Percentiles rank a stretch among this genome's conserved stretches.
Conservation (phyloP, 2,113 vertebrate genomes). For the Acanthisitta chloris region DNA sequence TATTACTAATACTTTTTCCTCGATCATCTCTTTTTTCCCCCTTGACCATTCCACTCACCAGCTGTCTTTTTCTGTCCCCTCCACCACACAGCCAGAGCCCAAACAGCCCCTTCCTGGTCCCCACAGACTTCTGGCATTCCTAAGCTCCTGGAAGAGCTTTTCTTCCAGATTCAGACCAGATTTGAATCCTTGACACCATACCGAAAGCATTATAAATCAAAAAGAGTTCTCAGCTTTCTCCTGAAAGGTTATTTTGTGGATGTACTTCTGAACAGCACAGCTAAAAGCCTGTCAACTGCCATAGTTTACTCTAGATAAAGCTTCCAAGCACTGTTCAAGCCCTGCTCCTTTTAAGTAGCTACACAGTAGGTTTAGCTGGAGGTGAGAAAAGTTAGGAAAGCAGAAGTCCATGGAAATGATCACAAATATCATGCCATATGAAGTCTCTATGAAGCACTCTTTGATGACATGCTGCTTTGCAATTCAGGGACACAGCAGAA, state of each 20-base stretch:
- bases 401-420: neutral
- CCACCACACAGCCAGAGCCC: neutral
- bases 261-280: neutral
- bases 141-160: neutral
- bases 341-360: neutral
- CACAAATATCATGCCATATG: neutral
- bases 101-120: neutral
- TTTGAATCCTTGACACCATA: neutral
- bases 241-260: neutral
- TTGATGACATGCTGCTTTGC: neutral
- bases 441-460: neutral
- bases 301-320: neutral
- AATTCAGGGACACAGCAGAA: neutral
- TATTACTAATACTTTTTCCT: neutral
- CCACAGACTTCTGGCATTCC: neutral
- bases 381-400: neutral
- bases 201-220: neutral
- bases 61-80: neutral
- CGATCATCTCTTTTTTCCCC: neutral
- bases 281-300: neutral
- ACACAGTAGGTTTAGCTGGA: neutral
- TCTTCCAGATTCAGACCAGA: conserved; percentile 10
- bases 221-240: neutral
- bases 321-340: neutral
- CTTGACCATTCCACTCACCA: neutral